Evolutionary conservation across 2,113 vertebrate species (phyloP).

Genomic region (Tenrec ecaudatus): DNA sequence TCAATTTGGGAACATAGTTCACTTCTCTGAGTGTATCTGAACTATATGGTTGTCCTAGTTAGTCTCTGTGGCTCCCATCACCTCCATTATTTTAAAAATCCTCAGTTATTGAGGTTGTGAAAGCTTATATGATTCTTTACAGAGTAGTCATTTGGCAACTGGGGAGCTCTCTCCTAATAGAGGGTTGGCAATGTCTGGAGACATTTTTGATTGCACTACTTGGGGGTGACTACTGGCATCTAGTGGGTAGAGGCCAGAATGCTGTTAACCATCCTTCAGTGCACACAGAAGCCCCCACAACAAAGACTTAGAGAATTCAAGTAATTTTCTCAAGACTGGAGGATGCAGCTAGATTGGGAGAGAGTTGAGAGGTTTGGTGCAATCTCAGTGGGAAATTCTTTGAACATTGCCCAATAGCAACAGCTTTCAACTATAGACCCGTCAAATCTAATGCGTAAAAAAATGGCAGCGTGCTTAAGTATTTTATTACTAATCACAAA

Average conservation of each 20-base stretch:
- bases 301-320: neutral
- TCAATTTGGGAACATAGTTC: neutral
- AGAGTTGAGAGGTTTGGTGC: neutral
- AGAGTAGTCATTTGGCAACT: neutral
- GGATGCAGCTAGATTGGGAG: no score
- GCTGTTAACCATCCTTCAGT: fast-evolving
- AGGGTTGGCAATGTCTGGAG: neutral
- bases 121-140: neutral
- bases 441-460: neutral
- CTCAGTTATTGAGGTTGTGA: neutral
- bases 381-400: neutral
- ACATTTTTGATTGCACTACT: no score
- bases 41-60: no score
- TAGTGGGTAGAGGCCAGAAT: neutral
- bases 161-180: fast-evolving
- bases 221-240: no score
- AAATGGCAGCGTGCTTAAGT: neutral
- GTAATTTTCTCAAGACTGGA: neutral
- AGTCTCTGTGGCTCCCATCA: neutral
- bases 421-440: neutral
- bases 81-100: neutral
- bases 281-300: neutral
- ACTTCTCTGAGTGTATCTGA: neutral
- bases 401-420: no score
- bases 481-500: neutral